Conservation (phyloP, 2,797 vertebrate genomes). For the Hephaestus fuliginosus region DNA sequence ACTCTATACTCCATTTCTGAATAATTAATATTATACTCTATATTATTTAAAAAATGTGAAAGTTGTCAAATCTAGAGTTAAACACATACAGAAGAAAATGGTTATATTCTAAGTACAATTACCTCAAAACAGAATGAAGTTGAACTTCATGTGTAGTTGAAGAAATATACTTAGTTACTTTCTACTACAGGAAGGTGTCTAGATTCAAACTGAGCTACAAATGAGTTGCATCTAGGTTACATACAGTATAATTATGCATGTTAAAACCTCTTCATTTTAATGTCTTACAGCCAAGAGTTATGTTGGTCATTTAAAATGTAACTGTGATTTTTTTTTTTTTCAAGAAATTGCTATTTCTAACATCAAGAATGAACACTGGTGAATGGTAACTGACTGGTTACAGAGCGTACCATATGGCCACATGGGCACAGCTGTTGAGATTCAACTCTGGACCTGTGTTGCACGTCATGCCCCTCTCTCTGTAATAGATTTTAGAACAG, state of each 20-base stretch:
- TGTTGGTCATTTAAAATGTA: no score
- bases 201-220: background rate
- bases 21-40: background rate
- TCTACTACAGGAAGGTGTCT: background rate
- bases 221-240: background rate
- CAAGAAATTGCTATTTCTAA: background rate
- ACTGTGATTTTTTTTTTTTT: background rate
- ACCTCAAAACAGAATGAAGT: background rate
- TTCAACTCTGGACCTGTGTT: no score
- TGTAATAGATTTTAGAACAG: no score
- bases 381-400: no score
- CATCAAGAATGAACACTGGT: background rate
- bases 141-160: background rate
- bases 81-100: background rate
- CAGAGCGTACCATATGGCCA: no score
- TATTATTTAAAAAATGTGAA: background rate
- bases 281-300: no score
- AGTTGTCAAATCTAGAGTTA: background rate
- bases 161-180: background rate
- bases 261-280: background rate
- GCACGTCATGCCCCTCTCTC: no score
- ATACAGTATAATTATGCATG: no score
- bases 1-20: no score
- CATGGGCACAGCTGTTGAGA: no score
- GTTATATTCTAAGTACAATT: background rate